These are phyloP conservation scores for Gastracanthus pulcherrimus DNA, from an alignment of 2,888 invertebrate species.

Conservation along the genomic window DNA sequence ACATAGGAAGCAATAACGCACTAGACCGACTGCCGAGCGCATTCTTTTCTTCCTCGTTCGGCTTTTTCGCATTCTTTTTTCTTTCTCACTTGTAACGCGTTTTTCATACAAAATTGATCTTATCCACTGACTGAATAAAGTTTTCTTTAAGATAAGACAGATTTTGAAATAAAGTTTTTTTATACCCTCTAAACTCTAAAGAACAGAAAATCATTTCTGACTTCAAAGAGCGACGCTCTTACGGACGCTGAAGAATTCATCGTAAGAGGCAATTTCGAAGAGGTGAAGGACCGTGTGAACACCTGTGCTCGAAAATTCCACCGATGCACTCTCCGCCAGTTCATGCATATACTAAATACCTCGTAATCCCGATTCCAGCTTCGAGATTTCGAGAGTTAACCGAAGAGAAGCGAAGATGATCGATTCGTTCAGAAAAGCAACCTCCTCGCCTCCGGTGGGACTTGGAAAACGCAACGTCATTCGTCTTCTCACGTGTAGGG, in stretches of 20 bases:
- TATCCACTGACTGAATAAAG: too few relatives aligned
- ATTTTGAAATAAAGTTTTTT: too few relatives aligned
- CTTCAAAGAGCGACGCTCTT: too few relatives aligned
- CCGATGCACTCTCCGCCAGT: background rate
- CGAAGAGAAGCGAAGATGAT: background rate
- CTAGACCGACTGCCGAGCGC: background rate
- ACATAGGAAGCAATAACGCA: background rate
- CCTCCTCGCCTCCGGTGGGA: background rate
- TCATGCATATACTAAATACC: background rate
- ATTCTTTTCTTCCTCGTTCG: background rate
- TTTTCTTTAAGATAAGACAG: too few relatives aligned
- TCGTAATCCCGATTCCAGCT: background rate
- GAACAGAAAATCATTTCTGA: too few relatives aligned
- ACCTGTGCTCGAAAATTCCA: background rate
- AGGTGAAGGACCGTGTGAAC: background rate
- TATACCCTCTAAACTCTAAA: too few relatives aligned
- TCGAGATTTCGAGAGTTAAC: background rate
- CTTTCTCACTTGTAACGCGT: too few relatives aligned
- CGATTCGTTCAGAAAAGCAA: constrained; percentile 8
- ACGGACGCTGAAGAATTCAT: background rate
- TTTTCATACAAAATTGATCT: too few relatives aligned
- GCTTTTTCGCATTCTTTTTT: too few relatives aligned
- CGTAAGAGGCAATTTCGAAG: background rate
- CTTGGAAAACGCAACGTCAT: background rate
- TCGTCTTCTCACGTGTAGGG: background rate